Base-by-base conservation (phyloP, 2,113 vertebrate genomes). In the Melanocharis versteri region DNA sequence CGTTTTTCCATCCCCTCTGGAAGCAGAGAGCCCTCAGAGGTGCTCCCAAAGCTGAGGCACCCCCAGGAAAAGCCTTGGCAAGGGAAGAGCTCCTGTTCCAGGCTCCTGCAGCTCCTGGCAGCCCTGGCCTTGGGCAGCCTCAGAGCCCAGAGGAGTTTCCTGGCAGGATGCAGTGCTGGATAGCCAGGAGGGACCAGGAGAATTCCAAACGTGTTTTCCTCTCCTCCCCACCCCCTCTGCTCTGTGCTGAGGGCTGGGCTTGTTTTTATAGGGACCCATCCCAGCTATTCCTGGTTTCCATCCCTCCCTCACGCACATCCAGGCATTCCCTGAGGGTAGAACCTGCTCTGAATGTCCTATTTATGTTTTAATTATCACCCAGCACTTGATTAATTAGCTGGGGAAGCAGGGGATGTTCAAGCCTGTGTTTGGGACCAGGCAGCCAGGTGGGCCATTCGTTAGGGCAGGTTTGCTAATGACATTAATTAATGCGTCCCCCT, bases 361-460 rank as follows among this genome's bases (percentile, higher is more conserved):
- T 83, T 78, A 4, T 57, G 33, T 50, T 94, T 79, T 81, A 83
- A 69, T 93, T 81, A 45, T 37, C 48, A 6, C n/a, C n/a, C 90
- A 86, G 53, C 57, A 19, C 73, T 61, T 69, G 17, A 42, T 61
- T 45, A 57, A 73, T 58, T 27, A 62, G 69, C 28, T 66, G 72
- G 81, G 61, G 72, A 60, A 35, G 22, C 66, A 73, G 30, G 33
- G 40, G 23, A 10, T 24, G 66, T 19, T 58, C 0, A n/a, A 45
- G 21, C 27, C 70, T 8, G 0, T 31, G 60, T 26, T 53, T n/a
- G 77, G 4, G 1, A 17, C 58, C 35, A 5, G 27, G 53, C 53
- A 88, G 47, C 50, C 82, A 30, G 68, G 16, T n/a, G 1, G 17
- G 75, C 61, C 4, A 6, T 12, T 92, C 5, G 2, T 73, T 61